phyloP scores from a whole-genome alignment of 2,797 vertebrate genomes.

The Rhadinocentrus ornatus region DNA sequence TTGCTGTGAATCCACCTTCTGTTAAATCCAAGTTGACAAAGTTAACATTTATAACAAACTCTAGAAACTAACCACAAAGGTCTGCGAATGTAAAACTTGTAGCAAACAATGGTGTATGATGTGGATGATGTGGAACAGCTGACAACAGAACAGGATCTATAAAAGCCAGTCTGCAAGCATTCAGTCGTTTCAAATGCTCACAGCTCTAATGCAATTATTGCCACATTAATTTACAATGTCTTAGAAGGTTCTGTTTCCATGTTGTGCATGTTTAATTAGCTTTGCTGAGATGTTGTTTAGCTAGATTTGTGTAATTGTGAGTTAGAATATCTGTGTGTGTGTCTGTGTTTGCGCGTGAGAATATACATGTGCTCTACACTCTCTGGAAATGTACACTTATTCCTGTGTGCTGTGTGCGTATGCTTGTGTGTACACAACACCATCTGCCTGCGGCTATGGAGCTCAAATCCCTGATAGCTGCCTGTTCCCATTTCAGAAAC shows the following conservation, averaged over 20 bases:
- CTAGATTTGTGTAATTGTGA: slow-evolving; percentile 24
- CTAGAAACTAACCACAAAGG: slow-evolving; percentile 18
- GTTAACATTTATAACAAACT: slow-evolving; percentile 45
- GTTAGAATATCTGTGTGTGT: slow-evolving; percentile 16
- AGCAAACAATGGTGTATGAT: slow-evolving; percentile 73
- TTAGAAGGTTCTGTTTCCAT: slow-evolving; percentile 48
- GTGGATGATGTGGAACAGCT: slow-evolving; percentile 63
- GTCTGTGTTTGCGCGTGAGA: slow-evolving; percentile 23
- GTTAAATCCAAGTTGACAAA: slow-evolving; percentile 54
- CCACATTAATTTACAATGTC: slow-evolving; percentile 69
- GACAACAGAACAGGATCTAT: slow-evolving; percentile 54
- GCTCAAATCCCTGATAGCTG: slow-evolving; percentile 75
- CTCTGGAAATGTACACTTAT: slow-evolving; percentile 49
- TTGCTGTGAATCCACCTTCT: slow-evolving; percentile 65
- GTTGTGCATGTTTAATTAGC: slow-evolving; percentile 59
- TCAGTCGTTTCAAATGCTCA: slow-evolving; percentile 77
- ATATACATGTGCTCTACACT: slow-evolving; percentile 31
- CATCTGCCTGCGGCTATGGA: slow-evolving; percentile 76
- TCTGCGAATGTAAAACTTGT: slow-evolving; percentile 33
- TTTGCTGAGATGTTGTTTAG: slow-evolving; percentile 50
- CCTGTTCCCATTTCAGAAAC: slow-evolving; percentile 72
- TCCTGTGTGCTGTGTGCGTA: slow-evolving; percentile 34
- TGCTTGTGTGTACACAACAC: slow-evolving; percentile 62
- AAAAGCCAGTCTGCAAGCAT: slow-evolving; percentile 46
- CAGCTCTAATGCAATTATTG: slow-evolving; percentile 77